phyloP scores from a whole-genome alignment of 2,113 vertebrate genomes.

The Lepisosteus oculatus region DNA sequence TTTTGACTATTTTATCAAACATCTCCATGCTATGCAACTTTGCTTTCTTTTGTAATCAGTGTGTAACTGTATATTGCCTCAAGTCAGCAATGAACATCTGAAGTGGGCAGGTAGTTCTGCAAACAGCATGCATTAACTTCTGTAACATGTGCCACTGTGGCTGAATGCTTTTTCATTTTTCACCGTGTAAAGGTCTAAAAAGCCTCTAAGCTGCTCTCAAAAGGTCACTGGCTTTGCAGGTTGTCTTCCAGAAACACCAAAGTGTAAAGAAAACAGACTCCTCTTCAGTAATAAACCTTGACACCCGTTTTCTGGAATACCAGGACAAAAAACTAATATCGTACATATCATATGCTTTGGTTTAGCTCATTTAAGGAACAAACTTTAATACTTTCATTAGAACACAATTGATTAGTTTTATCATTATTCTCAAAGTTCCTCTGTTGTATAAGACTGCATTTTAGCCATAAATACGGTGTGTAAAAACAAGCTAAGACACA shows the following conservation, averaged over 20 bases:
- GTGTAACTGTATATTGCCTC: no score
- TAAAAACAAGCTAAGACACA: no score
- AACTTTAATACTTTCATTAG: no score
- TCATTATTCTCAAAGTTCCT: no score
- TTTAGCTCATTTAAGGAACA: no score
- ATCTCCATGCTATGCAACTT: no score
- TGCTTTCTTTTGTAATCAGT: no score
- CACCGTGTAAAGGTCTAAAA: slow-evolving; percentile 53
- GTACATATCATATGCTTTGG: neutral
- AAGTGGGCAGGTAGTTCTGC: neutral
- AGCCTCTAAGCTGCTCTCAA: slow-evolving; percentile 51
- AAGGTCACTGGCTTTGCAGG: slow-evolving; percentile 52
- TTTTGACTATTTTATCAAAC: no score
- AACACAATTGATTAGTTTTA: no score
- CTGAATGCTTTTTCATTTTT: slow-evolving; percentile 41
- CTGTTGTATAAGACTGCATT: no score
- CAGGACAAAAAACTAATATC: neutral
- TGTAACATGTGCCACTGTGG: slow-evolving; percentile 26
- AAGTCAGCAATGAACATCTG: no score
- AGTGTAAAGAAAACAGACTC: slow-evolving; percentile 35
- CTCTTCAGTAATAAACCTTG: slow-evolving; percentile 49
- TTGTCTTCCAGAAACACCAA: slow-evolving; percentile 36
- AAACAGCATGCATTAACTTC: slow-evolving; percentile 13
- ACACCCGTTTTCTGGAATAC: slow-evolving; percentile 31
- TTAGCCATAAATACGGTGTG: no score